Percentiles rank a stretch among this genome's conserved stretches.
These are phyloP conservation scores for Tenthredo scrophulariae DNA, from an alignment of 2,888 invertebrate genomes.

Conservation along the genomic window DNA sequence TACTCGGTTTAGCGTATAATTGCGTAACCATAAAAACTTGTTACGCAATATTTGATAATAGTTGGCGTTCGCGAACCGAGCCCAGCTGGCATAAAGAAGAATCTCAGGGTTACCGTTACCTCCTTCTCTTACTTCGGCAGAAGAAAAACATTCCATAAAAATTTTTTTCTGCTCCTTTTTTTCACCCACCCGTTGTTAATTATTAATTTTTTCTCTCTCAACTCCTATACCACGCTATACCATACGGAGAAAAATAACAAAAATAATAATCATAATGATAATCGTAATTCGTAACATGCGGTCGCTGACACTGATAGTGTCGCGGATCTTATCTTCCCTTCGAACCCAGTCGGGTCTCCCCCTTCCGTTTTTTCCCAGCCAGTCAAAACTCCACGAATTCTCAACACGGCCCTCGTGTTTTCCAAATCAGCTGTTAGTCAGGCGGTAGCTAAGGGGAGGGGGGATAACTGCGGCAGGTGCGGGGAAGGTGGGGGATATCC, in stretches of 20 bases:
- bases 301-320: conserved; percentile 39
- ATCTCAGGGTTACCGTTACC: conserved; percentile 51
- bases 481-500: conserved; percentile 22
- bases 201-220: neutral
- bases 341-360: neutral
- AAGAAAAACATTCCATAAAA: neutral
- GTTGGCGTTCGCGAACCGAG: conserved; percentile 5
- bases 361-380: neutral
- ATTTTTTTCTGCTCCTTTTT: neutral
- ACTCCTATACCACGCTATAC: neutral
- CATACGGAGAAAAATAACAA: conserved; percentile 4
- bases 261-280: neutral
- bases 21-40: conserved; percentile 31
- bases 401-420: conserved; percentile 64
- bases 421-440: conserved; percentile 74
- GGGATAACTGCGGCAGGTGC: conserved; percentile 55
- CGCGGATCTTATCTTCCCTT: conserved; percentile 49
- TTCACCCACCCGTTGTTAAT: neutral
- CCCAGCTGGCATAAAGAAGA: conserved; percentile 44
- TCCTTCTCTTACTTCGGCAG: neutral
- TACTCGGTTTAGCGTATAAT: conserved; percentile 14
- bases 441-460: conserved; percentile 53
- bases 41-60: conserved; percentile 36
- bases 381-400: conserved; percentile 42
- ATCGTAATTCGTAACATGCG: conserved; percentile 48